Conservation (phyloP, 2,888 invertebrate genomes). For the Nymphalis c-album region DNA sequence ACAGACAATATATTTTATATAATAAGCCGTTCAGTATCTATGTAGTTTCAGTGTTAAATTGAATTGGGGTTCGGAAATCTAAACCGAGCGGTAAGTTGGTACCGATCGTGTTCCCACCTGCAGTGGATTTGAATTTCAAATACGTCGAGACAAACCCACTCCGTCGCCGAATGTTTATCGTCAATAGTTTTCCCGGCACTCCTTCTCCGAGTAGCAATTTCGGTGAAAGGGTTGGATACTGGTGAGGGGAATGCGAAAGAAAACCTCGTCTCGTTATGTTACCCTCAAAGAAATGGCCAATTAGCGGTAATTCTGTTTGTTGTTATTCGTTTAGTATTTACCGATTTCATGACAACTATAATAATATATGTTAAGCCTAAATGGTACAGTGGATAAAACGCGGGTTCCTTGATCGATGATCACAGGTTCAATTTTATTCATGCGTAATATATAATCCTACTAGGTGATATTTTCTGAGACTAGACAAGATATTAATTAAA, state of each 20-base stretch:
- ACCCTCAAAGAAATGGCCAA: conserved; percentile 30
- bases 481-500: too few relatives aligned
- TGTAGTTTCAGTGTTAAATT: conserved; percentile 60
- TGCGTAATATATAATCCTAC: too few relatives aligned
- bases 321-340: conserved; percentile 31
- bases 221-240: conserved; percentile 25
- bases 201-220: conserved; percentile 31
- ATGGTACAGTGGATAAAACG: too few relatives aligned
- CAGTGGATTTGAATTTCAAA: conserved; percentile 76
- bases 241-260: conserved; percentile 23
- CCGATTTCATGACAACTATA: conserved; percentile 3
- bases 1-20: conserved; percentile 12
- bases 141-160: conserved; percentile 65
- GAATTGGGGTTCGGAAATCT: conserved; percentile 71
- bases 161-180: conserved; percentile 63
- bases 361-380: too few relatives aligned
- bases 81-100: conserved; percentile 70
- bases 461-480: too few relatives aligned
- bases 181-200: conserved; percentile 50
- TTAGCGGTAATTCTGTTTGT: conserved; percentile 35
- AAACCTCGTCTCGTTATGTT: conserved; percentile 33
- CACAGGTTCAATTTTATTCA: too few relatives aligned
- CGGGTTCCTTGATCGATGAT: too few relatives aligned
- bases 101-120: conserved; percentile 74
- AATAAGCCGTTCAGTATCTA: conserved; percentile 48